Evolutionary conservation across 2,797 vertebrate genomes (phyloP), one percentile per base, ranked within the genome.

Genomic region (Tinamus major): DNA sequence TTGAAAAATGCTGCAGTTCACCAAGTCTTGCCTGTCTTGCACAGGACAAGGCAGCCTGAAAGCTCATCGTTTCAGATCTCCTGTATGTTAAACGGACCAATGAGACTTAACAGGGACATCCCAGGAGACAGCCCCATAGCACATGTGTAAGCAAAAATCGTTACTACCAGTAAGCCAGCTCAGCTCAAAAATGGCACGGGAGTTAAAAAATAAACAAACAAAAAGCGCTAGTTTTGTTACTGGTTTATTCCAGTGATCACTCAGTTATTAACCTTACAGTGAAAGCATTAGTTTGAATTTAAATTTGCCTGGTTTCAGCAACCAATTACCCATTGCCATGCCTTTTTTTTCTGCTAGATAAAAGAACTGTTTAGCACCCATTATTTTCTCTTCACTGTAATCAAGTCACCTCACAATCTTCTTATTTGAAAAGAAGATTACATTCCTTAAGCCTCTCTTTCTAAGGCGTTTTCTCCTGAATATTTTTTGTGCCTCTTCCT

Each of bases 341-440:
- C 6, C 7, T 5, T 67, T 78, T 27, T 49, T 49, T 90, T 71
- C 53, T 87, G 48, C 33, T 64, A 87, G 48, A 61, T 49, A 75
- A 76, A 69, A 81, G 13, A 86, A 82, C 61, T n/a, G 14, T 79
- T 85, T 68, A 42, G 10, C 49, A 65, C 6, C 15, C 26, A 67
- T 55, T 79, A 64, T 70, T 79, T 89, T 86, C 41, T 86, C 11
- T n/a, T 88, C 33, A 79, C 20, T 85, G 53, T 71, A 75, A 92
- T 62, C 56, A 82, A 82, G 76, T 93, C 48, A 77, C 33, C 77
- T 67, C 37, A 77, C 72, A 87, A 87, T 71, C n/a, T 79, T 79
- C 48, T 90, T 70, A 77, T 74, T 65, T 62, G 86, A 48, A 75
- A 86, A 67, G 56, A 77, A 78, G 63, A 84, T 92, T 85, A 84